Base-by-base conservation (phyloP, 2,113 vertebrate genomes). In the human region DNA sequence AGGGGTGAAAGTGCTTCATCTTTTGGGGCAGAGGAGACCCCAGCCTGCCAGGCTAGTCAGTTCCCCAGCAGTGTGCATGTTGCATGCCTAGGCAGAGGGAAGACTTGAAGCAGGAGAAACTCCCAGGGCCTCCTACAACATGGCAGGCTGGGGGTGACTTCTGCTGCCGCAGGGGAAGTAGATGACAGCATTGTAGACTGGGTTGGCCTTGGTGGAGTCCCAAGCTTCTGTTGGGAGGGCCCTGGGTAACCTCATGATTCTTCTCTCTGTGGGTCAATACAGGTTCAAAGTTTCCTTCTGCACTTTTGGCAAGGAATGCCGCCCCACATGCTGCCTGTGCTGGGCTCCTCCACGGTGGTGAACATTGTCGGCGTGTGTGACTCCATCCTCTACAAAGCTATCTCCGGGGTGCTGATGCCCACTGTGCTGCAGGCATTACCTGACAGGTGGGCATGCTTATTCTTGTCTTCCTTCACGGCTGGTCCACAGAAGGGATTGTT, bases 221-320 rank as follows among this genome's bases (percentile, higher is more conserved):
- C 30, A 1, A 1, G 68, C 43, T 43, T 59, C 55, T 35, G 50
- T 2, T 5, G 5, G 25, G 59, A 27, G 22, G 10, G 17, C 57
- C n/a, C 45, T 1, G 5, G 59, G 55, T 97, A 52, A 96, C 76
- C 52, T 81, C 50, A 1, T 3, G 48, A 11, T 80, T 93, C 61
- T 93, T 92, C 43, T 96, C 73, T 96, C 59, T 97, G 92, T 96
- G 87, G 30, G 0, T 76, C 20, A 2, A 43, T 93, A 38, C 98
- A 99, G 99, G 99, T 99, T 99, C 99, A 99, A 98, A 99, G 99
- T 98, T 99, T 99, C 98, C 99, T 99, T 98, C 99, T 99, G 99
- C 99, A 99, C 99, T 99, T 99, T 99, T 99, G 99, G 99, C 99
- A 99, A 99, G 99, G 99, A 90, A 99, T 99, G 99, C 99, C 99